phyloP scores from a whole-genome alignment of 2,113 vertebrate genomes.

The Dolichallabes microphthalmus region DNA sequence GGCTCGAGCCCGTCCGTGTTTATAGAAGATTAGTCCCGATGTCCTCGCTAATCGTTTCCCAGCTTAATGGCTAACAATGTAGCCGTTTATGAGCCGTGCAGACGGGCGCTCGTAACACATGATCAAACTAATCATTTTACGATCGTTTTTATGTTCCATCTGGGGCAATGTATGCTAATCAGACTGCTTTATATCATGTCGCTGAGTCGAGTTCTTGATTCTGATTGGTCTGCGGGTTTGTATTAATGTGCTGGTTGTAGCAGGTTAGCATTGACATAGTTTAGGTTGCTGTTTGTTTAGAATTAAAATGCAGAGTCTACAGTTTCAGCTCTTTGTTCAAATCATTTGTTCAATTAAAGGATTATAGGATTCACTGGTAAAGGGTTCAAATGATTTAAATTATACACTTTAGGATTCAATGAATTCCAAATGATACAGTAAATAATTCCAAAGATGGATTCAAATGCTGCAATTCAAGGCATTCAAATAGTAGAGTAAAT shows the following conservation, averaged over 20 bases:
- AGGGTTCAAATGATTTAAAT: background rate
- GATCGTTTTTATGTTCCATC: slow-evolving; percentile 39
- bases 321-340: background rate
- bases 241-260: background rate
- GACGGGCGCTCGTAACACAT: slow-evolving; percentile 56
- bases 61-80: slow-evolving; percentile 72
- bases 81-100: slow-evolving; percentile 65
- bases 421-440: background rate
- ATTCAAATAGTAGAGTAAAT: background rate
- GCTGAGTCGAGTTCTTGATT: background rate
- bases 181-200: background rate
- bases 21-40: slow-evolving; percentile 67
- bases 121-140: slow-evolving; percentile 38
- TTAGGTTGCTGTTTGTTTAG: background rate
- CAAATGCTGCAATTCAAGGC: background rate
- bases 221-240: background rate
- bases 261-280: background rate
- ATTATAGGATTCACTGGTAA: background rate
- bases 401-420: background rate
- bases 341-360: background rate
- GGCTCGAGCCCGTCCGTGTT: slow-evolving; percentile 64
- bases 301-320: background rate
- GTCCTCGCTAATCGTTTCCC: slow-evolving; percentile 60
- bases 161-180: slow-evolving; percentile 39
- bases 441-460: background rate